phyloP scores from a whole-genome alignment of 2,113 vertebrate genomes.

The Percopsis transmontana region DNA sequence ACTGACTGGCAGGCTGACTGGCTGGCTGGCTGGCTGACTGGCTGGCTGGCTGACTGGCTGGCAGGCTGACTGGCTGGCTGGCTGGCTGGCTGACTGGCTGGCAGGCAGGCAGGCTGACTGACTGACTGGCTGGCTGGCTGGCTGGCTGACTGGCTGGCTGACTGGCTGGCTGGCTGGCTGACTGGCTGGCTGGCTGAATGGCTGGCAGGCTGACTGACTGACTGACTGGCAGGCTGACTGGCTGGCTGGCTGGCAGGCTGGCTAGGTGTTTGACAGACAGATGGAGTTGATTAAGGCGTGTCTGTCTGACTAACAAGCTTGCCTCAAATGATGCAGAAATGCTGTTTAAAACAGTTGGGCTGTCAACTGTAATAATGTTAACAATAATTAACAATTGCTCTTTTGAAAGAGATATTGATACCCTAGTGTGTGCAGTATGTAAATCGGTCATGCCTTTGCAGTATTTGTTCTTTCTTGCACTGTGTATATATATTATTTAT shows the following conservation, averaged over 20 bases:
- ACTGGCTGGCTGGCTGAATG: background rate
- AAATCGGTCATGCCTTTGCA: too few species aligned
- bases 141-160: background rate
- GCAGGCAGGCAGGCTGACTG: slow-evolving; percentile 23
- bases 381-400: too few species aligned
- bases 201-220: slow-evolving; percentile 11
- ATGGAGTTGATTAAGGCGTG: background rate
- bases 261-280: slow-evolving; percentile 1
- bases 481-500: background rate
- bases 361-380: too few species aligned
- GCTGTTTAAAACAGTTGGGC: too few species aligned
- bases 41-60: slow-evolving; percentile 1
- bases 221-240: too few species aligned
- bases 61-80: too few species aligned
- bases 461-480: background rate
- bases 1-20: slow-evolving; percentile 5
- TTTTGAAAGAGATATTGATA: too few species aligned
- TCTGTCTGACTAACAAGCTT: slow-evolving; percentile 32
- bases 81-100: too few species aligned
- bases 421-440: too few species aligned
- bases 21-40: too few species aligned
- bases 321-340: slow-evolving; percentile 9
- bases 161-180: too few species aligned
- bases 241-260: too few species aligned
- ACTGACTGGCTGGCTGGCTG: slow-evolving; percentile 22